phyloP scores from a whole-genome alignment of 2,797 vertebrate genomes.

The Hydrolagus colliei region DNA sequence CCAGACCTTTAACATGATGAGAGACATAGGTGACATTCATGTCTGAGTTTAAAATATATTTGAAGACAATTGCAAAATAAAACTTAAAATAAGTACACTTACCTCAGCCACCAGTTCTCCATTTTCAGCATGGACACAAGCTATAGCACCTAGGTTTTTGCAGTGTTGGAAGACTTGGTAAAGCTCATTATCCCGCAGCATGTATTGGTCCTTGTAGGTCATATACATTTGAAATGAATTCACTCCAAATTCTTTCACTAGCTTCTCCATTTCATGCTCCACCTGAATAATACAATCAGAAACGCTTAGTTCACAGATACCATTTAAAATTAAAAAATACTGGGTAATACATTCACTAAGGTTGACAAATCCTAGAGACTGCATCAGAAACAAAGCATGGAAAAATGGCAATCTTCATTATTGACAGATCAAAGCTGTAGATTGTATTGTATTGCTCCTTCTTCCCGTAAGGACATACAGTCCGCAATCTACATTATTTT shows the following conservation, averaged over 20 bases:
- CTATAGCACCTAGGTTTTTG: constrained; percentile 83
- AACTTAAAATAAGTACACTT: constrained; percentile 36
- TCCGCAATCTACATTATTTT: too few relatives aligned
- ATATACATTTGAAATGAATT: constrained; percentile 98
- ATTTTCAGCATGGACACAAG: constrained; percentile 88
- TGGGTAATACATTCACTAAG: too few relatives aligned
- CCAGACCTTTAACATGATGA: too few relatives aligned
- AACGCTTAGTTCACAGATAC: neutral
- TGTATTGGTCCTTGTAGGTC: constrained; percentile 91
- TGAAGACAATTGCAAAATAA: too few relatives aligned
- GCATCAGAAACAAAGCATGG: too few relatives aligned
- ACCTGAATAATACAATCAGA: constrained; percentile 57
- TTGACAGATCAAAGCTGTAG: too few relatives aligned
- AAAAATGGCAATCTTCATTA: too few relatives aligned
- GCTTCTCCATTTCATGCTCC: constrained; percentile 81
- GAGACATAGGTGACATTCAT: too few relatives aligned
- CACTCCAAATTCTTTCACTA: constrained; percentile 87
- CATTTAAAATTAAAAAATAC: neutral
- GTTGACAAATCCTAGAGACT: too few relatives aligned
- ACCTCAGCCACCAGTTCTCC: constrained; percentile 93
- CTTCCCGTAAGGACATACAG: too few relatives aligned
- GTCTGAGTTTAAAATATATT: too few relatives aligned
- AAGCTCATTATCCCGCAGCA: constrained; percentile 90
- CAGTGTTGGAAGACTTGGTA: constrained; percentile 85
- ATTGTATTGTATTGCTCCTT: too few relatives aligned